Percentiles rank a stretch among this genome's conserved stretches.
Evolutionary conservation across 1,140 invertebrate genomes (phyloP).

Genomic region (Ylistrum balloti): DNA sequence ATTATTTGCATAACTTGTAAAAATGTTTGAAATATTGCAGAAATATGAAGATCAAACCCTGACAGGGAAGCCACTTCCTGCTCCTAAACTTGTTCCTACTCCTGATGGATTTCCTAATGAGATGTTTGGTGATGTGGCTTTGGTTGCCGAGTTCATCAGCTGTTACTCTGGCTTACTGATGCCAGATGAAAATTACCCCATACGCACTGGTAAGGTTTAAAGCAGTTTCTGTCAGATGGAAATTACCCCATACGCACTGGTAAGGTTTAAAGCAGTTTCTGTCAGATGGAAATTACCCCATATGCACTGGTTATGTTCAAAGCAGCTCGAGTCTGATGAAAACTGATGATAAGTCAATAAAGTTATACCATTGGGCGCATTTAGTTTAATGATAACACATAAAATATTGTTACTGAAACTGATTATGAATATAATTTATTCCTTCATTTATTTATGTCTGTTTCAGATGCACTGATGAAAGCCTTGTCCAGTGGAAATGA

Average conservation of each 20-base stretch:
- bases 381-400: no score
- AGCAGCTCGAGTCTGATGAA: background rate
- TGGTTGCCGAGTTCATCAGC: slow-evolving; percentile 81
- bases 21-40: slow-evolving; percentile 62
- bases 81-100: slow-evolving; percentile 77
- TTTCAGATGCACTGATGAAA: slow-evolving; percentile 78
- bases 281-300: background rate
- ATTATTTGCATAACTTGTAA: no score
- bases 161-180: slow-evolving; percentile 79
- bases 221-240: slow-evolving; percentile 71
- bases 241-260: slow-evolving; percentile 71
- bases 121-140: slow-evolving; percentile 81
- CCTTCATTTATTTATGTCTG: no score
- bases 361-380: no score
- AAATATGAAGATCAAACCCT: slow-evolving; percentile 78
- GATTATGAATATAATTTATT: no score
- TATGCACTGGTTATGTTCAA: slow-evolving; percentile 54
- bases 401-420: no score
- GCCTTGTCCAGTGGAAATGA: slow-evolving; percentile 72
- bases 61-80: slow-evolving; percentile 76
- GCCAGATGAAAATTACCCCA: slow-evolving; percentile 78
- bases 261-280: background rate
- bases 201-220: slow-evolving; percentile 73
- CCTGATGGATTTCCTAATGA: slow-evolving; percentile 81
- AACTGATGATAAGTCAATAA: no score